These are phyloP conservation scores for Pseudochaenichthys georgianus DNA, from an alignment of 2,797 vertebrate species.

Conservation along the genomic window DNA sequence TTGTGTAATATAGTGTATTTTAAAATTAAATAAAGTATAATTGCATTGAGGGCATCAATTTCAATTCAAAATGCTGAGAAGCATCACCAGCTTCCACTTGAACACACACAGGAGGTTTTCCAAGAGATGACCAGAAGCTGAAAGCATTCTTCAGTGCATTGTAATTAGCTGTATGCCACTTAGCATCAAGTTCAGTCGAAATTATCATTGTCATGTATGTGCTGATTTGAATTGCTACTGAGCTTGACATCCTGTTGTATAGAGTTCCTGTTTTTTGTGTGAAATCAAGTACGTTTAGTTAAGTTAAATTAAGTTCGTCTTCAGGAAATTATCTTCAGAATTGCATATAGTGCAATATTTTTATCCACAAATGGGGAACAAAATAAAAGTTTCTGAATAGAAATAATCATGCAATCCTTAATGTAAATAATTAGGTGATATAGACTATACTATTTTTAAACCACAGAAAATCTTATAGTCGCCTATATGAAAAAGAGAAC, in stretches of 20 bases:
- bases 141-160: neutral
- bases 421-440: neutral
- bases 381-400: slow-evolving; percentile 9
- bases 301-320: neutral
- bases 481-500: neutral
- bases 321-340: slow-evolving; percentile 24
- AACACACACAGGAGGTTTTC: slow-evolving; percentile 2
- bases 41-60: neutral
- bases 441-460: too few relatives aligned
- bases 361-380: slow-evolving; percentile 14
- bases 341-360: slow-evolving; percentile 26
- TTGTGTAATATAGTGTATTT: neutral
- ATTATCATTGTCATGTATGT: neutral
- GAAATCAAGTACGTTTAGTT: neutral
- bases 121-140: slow-evolving; percentile 8
- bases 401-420: neutral
- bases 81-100: neutral
- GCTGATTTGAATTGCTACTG: slow-evolving; percentile 2
- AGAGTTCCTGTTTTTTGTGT: slow-evolving; percentile 20
- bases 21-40: neutral
- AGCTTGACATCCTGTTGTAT: slow-evolving; percentile 19
- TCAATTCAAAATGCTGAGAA: neutral
- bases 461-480: neutral
- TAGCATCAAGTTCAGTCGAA: slow-evolving; percentile 10
- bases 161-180: slow-evolving; percentile 1